Conservation (phyloP, 2,888 invertebrate species). For the Chrysolina haemoptera region DNA sequence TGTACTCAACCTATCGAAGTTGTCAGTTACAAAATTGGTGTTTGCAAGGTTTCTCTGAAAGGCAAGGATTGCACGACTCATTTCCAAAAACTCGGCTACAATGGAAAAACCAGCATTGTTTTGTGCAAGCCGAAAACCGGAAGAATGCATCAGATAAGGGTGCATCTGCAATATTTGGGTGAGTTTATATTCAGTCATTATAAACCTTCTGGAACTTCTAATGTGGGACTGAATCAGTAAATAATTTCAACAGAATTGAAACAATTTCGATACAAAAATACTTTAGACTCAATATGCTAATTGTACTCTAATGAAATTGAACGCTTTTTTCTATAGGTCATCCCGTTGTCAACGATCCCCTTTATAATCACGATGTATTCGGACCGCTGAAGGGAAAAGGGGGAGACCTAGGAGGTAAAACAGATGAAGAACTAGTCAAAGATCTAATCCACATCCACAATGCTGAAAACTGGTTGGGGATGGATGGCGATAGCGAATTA, state of each 20-base stretch:
- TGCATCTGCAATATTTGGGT: constrained; percentile 98
- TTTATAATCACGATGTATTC: constrained; percentile 97
- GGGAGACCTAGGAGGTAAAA: constrained; percentile 89
- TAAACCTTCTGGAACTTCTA: too few species aligned
- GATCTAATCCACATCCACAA: constrained; percentile 94
- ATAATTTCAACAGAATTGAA: too few species aligned
- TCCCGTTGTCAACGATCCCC: constrained; percentile 97
- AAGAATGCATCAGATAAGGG: constrained; percentile 98
- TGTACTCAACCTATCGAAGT: constrained; percentile 94
- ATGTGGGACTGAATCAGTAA: too few species aligned
- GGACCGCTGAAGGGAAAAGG: constrained; percentile 93
- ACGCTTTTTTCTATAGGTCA: constrained; percentile 77
- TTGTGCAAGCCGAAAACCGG: constrained; percentile 96
- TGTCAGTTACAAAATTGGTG: constrained; percentile 95
- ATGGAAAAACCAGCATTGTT: constrained; percentile 93
- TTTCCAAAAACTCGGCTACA: constrained; percentile 91
- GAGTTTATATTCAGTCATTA: constrained; percentile 53
- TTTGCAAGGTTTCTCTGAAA: constrained; percentile 92
- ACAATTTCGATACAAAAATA: too few species aligned
- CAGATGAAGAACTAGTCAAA: constrained; percentile 89
- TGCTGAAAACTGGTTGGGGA: constrained; percentile 94
- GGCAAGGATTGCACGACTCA: constrained; percentile 95
- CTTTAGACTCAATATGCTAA: too few species aligned
- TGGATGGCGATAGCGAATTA: constrained; percentile 90
- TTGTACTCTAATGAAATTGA: neutral